These are phyloP conservation scores for Steromphala cineraria DNA, from an alignment of 2,888 invertebrate species.

Conservation along the genomic window DNA sequence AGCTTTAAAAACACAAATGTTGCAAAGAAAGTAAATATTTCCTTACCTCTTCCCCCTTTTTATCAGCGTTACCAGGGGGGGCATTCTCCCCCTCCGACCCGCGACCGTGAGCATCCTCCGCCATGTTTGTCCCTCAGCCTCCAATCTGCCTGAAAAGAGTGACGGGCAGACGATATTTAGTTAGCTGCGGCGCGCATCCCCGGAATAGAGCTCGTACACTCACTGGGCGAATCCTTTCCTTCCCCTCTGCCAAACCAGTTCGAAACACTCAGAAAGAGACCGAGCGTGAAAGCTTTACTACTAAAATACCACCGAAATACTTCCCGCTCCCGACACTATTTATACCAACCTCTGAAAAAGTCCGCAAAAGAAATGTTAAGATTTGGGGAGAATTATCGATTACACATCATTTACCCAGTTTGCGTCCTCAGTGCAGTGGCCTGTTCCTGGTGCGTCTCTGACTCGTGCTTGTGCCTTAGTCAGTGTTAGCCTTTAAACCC, in stretches of 20 bases:
- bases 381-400: background rate
- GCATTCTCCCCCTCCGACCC: background rate
- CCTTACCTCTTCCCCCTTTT: background rate
- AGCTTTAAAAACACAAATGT: no score
- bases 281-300: background rate
- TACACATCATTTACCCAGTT: background rate
- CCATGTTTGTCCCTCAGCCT: background rate
- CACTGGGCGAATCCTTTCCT: background rate
- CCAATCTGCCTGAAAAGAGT: background rate
- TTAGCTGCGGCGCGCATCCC: background rate
- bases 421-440: background rate
- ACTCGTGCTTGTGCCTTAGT: background rate
- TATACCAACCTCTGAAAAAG: background rate
- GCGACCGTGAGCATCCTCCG: background rate
- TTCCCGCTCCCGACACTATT: background rate
- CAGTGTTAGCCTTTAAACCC: background rate
- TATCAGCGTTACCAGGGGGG: background rate
- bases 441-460: background rate
- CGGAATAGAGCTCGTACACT: background rate
- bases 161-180: background rate
- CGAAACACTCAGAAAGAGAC: background rate
- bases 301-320: background rate
- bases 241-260: background rate
- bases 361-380: background rate
- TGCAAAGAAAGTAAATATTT: no score